These are phyloP conservation scores for Papilio glaucus DNA, from an alignment of 1,140 invertebrate genomes.

Conservation along the genomic window DNA sequence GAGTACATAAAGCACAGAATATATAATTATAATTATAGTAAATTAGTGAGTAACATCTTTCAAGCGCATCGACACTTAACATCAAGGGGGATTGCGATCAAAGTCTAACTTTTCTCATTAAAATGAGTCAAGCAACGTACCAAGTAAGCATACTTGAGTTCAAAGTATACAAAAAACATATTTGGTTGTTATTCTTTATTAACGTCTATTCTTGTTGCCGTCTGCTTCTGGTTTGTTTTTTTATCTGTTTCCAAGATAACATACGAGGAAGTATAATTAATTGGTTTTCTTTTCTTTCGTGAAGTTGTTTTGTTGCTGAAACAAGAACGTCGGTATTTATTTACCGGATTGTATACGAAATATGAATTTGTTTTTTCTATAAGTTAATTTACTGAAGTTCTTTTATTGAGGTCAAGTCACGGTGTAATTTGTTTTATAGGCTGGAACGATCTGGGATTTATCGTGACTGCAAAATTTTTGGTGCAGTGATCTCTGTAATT, in stretches of 20 bases:
- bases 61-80: too few relatives aligned
- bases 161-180: background rate
- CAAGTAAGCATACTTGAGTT: too few relatives aligned
- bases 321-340: background rate
- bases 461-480: too few relatives aligned
- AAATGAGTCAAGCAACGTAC: too few relatives aligned
- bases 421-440: background rate
- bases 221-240: background rate
- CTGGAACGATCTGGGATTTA: too few relatives aligned
- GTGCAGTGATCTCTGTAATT: too few relatives aligned
- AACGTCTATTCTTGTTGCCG: background rate
- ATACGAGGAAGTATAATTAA: constrained; percentile 14
- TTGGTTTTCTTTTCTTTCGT: background rate
- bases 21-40: too few relatives aligned
- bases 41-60: too few relatives aligned
- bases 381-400: background rate
- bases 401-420: background rate
- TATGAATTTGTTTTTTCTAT: background rate
- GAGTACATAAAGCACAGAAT: too few relatives aligned
- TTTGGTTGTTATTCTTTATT: background rate
- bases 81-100: too few relatives aligned
- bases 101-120: too few relatives aligned
- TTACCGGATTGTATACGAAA: background rate
- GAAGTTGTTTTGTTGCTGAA: constrained; percentile 1
- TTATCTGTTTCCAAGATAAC: background rate